Evolutionary conservation across 2,797 vertebrate genomes (phyloP), one percentile per base, ranked within the genome.

Genomic region (Nannoperca australis): DNA sequence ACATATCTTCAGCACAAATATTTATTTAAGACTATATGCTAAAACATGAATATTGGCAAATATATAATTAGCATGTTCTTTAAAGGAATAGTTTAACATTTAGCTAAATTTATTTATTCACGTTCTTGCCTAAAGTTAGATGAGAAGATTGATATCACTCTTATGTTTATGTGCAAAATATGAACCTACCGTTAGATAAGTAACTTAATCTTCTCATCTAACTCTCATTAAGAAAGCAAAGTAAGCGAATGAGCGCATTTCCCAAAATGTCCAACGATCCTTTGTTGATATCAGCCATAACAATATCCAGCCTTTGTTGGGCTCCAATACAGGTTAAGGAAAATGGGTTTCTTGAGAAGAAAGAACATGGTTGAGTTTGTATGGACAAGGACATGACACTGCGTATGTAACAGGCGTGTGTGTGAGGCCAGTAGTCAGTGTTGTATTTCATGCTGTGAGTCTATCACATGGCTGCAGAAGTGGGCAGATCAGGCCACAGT

Each of bases 401-500:
- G 17, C 76, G 27, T 54, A 27, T 65, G 58, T 61, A 38, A 59
- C 49, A 65, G 36, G 27, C 47, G 30, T 1, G 11, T 50, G 56
- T 22, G n/a, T 70, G 55, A 24, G 60, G 24, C 76, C 71, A 71
- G 7, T 44, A 59, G 49, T 44, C 32, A 10, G 58, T 42, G 59
- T 83, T 75, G 70, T 84, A 54, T 80, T 70, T 63, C 47, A 58
- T 42, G 34, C 72, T 50, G 40, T 67, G 14, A 50, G 42, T 42
- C 32, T 0, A 61, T 91, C 90, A 88, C 86, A 84, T 82, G 81
- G 45, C 72, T 61, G 71, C 8, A 3, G 58, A 78, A 47, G 87
- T 79, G 88, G 83, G 81, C 59, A 58, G 69, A 38, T 6, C 40
- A 56, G 53, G 30, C 22, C 38, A 9, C 2, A 4, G 65, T 65